phyloP scores from a whole-genome alignment of 2,113 vertebrate genomes.

The Paramormyrops kingsleyae region DNA sequence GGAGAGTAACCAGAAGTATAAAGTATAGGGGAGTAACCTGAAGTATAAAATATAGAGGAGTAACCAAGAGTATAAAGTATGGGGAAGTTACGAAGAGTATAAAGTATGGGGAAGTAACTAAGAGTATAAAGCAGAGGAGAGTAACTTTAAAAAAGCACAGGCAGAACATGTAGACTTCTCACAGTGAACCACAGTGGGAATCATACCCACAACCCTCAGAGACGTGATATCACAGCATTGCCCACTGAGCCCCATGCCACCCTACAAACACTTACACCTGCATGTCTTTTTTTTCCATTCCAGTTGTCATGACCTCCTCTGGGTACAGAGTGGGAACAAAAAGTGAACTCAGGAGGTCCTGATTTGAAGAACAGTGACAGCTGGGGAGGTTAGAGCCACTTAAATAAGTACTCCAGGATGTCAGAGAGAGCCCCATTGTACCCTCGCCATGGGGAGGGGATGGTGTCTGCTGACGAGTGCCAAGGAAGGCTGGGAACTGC shows the following conservation, averaged over 20 bases:
- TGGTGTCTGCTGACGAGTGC: background rate
- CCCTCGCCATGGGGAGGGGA: background rate
- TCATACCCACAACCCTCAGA: background rate
- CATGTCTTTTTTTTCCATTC: background rate
- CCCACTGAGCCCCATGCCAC: background rate
- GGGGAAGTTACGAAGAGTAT: background rate
- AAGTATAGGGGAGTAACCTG: background rate
- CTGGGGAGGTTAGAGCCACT: background rate
- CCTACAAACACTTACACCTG: background rate
- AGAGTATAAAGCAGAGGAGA: background rate
- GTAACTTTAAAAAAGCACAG: background rate
- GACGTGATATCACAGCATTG: background rate
- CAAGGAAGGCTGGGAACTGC: background rate
- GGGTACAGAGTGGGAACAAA: background rate
- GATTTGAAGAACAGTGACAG: background rate
- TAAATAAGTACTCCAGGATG: background rate
- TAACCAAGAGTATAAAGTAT: background rate
- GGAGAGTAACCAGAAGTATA: background rate
- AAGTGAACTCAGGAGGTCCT: background rate
- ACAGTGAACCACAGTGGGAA: background rate
- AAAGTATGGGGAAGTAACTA: background rate
- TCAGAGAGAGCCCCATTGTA: background rate
- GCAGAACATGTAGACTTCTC: background rate
- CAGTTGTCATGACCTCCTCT: background rate
- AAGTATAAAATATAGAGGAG: background rate